A percentile compares a stretch with the other conserved stretches of the same genome.
Evolutionary conservation across 1,140 invertebrate species (phyloP).

Genomic region (Ectropis grisescens): DNA sequence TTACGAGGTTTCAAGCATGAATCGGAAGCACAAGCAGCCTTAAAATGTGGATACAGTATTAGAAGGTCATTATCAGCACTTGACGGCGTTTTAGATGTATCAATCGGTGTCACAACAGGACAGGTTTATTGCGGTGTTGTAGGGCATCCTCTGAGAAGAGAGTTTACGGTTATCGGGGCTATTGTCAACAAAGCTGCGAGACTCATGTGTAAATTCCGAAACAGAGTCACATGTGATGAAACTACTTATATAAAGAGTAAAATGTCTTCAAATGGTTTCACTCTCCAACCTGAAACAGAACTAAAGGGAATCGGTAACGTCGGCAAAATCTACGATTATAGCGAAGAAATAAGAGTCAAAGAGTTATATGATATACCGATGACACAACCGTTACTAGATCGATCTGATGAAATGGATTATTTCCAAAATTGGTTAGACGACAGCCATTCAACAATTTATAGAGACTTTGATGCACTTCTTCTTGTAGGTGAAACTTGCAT

Average conservation of each 20-base stretch:
- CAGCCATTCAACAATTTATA: conserved; percentile 16
- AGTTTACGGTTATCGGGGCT: conserved; percentile 83
- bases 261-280: conserved; percentile 69
- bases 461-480: conserved; percentile 51
- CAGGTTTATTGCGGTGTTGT: conserved; percentile 83
- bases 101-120: conserved; percentile 76
- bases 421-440: conserved; percentile 46
- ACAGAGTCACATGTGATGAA: conserved; percentile 74
- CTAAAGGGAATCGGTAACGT: conserved; percentile 70
- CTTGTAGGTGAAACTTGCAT: conserved; percentile 54
- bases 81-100: conserved; percentile 69
- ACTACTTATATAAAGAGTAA: conserved; percentile 71
- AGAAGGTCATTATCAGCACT: conserved; percentile 65
- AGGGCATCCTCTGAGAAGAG: conserved; percentile 79
- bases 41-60: conserved; percentile 75
- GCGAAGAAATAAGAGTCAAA: conserved; percentile 55
- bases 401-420: conserved; percentile 55
- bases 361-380: conserved; percentile 44
- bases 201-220: conserved; percentile 78
- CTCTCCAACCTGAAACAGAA: conserved; percentile 55
- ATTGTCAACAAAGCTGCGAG: conserved; percentile 83
- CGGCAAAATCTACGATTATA: conserved; percentile 69
- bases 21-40: conserved; percentile 76
- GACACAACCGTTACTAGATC: conserved; percentile 41
- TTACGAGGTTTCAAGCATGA: conserved; percentile 79